phyloP scores from a whole-genome alignment of 2,797 vertebrate genomes.

The Acanthurus leucopareius region DNA sequence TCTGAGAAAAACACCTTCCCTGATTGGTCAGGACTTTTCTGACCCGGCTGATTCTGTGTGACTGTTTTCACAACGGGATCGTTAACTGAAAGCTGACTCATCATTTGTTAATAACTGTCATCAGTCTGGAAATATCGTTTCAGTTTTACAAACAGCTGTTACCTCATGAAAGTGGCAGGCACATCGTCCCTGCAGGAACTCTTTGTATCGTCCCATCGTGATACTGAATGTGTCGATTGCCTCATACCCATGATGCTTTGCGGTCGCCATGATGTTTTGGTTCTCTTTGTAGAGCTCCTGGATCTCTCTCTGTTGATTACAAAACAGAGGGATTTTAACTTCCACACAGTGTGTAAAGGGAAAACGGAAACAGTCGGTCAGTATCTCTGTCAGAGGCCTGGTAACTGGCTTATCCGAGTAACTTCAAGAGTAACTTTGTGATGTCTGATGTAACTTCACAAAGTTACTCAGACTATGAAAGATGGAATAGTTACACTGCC shows the following conservation, averaged over 20 bases:
- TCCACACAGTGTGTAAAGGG: not conserved
- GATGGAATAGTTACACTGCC: too few relatives aligned
- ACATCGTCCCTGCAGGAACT: conserved; percentile 95
- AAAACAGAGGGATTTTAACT: too few relatives aligned
- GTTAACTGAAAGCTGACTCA: not conserved
- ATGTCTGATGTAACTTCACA: too few relatives aligned
- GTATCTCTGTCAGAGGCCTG: too few relatives aligned
- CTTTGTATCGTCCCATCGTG: conserved; percentile 95
- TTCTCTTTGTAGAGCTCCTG: conserved; percentile 91
- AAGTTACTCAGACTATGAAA: too few relatives aligned
- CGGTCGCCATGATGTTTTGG: conserved; percentile 86
- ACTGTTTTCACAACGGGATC: too few relatives aligned
- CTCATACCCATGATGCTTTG: conserved; percentile 90
- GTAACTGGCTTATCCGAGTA: too few relatives aligned
- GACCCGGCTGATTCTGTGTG: too few relatives aligned
- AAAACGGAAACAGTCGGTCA: too few relatives aligned
- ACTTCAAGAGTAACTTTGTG: too few relatives aligned
- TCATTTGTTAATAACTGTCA: not conserved
- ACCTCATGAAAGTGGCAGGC: conserved; percentile 98
- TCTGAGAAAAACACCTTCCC: not conserved
- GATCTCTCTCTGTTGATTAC: conserved; percentile 84
- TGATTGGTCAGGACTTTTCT: not conserved
- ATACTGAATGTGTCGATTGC: conserved; percentile 94
- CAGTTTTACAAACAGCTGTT: conserved; percentile 27
- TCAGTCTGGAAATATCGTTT: too few relatives aligned